Evolutionary conservation across 2,888 invertebrate genomes (phyloP).

Genomic region (Pherbina coryleti): DNA sequence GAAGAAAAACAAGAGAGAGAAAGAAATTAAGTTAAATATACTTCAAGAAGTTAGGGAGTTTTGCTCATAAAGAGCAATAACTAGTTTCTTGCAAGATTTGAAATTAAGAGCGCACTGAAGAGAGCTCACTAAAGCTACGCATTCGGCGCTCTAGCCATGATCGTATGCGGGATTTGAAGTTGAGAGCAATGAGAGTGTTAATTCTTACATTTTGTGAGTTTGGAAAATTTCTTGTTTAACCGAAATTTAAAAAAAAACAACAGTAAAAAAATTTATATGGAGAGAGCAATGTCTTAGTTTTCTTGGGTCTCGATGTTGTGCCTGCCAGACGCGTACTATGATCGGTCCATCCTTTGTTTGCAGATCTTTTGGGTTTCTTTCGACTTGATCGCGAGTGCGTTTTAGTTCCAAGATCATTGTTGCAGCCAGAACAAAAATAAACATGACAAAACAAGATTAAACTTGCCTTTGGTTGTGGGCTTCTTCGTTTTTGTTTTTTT

Average conservation of each 20-base stretch:
- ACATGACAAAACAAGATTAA: slow-evolving; percentile 52
- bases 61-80: neutral
- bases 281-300: slow-evolving; percentile 21
- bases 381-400: neutral
- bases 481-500: neutral
- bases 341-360: neutral
- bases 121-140: neutral
- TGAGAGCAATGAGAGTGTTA: neutral
- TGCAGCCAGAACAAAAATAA: slow-evolving; percentile 45
- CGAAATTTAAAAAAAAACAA: neutral
- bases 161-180: slow-evolving; percentile 7
- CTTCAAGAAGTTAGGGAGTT: slow-evolving; percentile 1
- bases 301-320: neutral
- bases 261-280: too few species aligned
- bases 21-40: neutral
- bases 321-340: neutral
- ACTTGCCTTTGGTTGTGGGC: slow-evolving; percentile 35
- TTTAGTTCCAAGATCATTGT: slow-evolving; percentile 12
- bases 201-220: neutral
- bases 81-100: neutral
- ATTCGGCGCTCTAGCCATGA: neutral
- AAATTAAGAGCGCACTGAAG: too few species aligned
- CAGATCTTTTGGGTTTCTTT: neutral
- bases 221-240: slow-evolving; percentile 7
- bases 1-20: neutral